Evolutionary conservation across 1,140 invertebrate genomes (phyloP), one percentile per base, ranked within the genome.

Genomic region (Drosophila ironensis): DNA sequence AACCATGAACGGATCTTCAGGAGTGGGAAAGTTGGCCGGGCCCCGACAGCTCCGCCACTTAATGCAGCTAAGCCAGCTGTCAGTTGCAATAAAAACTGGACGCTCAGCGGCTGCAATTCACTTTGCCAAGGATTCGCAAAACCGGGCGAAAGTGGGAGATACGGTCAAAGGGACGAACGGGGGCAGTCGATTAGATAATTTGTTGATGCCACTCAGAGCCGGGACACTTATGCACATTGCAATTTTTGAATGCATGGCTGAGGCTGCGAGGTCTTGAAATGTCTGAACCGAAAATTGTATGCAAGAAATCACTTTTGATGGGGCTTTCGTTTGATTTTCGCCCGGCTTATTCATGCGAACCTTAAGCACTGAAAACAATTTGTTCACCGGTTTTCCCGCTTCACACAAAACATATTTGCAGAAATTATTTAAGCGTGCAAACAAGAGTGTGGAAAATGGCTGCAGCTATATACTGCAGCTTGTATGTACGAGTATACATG

Each of bases 351-450:
- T 63, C 57, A 63, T 63, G 60, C 30, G 40, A 44, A 25, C 4
- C 41, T 27, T 16, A 25, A 33, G 11, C 41, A 16, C 17, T 53
- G 40, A 33, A 33, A 30, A 45, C 51, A 27, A 40, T 47, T 33
- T 61, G 38, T 24, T 24, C 28, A 16, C 20, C 4, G 5, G 12
- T 24, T 24, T 42, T 42, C 7, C 20, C n/a, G 20, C 24, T 46
- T 46, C 30, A 35, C 30, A 27, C 30, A 61, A 51, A 64, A 63
- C 33, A 28, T 38, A 45, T n/a, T 35, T 19, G 50, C 7, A 22
- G 61, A 40, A 76, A 67, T 78, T 73, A 77, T 77, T 68, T 77
- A 68, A 78, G 69, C 50, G 67, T 50, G 63, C 41, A 53, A 69
- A 78, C 66, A 71, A 75, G 51, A 46, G 69, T 63, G 56, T 59